A percentile compares a stretch with the other conserved stretches of the same genome.
These are phyloP conservation scores for Drosophila vallismaia DNA, from an alignment of 2,888 invertebrate genomes.

Conservation along the genomic window DNA sequence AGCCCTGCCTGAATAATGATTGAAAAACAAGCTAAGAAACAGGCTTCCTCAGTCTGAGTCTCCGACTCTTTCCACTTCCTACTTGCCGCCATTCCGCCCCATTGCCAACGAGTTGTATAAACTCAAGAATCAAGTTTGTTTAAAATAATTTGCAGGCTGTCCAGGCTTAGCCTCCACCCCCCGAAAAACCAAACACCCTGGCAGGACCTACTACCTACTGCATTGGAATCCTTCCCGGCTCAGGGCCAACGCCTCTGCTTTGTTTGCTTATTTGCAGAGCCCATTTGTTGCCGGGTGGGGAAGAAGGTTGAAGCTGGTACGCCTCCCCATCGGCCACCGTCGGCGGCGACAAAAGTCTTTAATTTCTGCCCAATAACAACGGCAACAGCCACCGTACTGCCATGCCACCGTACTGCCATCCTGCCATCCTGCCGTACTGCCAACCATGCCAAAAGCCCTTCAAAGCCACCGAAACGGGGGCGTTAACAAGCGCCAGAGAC, in stretches of 20 bases:
- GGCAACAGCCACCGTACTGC: no score
- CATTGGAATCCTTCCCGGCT: constrained; percentile 13
- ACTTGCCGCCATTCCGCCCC: not conserved
- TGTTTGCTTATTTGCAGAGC: constrained; percentile 76
- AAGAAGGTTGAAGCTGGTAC: not conserved
- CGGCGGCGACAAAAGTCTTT: constrained; percentile 74
- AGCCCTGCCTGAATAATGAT: constrained; percentile 79
- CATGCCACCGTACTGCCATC: not conserved
- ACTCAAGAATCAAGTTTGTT: constrained; percentile 75
- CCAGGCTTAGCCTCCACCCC: constrained; percentile 57
- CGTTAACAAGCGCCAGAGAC: constrained; percentile 76
- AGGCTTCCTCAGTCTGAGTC: constrained; percentile 16
- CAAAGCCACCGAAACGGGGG: constrained; percentile 75
- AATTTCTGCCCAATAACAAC: constrained; percentile 74
- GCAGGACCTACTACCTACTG: not conserved
- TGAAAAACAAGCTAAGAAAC: constrained; percentile 75
- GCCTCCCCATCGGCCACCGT: not conserved
- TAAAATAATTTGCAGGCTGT: constrained; percentile 77
- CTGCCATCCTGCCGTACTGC: constrained; percentile 5
- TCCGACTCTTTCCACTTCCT: not conserved
- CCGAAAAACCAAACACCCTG: not conserved
- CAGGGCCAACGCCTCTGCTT: constrained; percentile 34
- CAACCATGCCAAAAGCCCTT: constrained; percentile 61
- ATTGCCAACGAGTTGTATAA: constrained; percentile 70
- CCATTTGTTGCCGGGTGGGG: constrained; percentile 70